These are phyloP conservation scores for Fukomys damarensis DNA, from an alignment of 2,113 vertebrate genomes.

Conservation along the genomic window DNA sequence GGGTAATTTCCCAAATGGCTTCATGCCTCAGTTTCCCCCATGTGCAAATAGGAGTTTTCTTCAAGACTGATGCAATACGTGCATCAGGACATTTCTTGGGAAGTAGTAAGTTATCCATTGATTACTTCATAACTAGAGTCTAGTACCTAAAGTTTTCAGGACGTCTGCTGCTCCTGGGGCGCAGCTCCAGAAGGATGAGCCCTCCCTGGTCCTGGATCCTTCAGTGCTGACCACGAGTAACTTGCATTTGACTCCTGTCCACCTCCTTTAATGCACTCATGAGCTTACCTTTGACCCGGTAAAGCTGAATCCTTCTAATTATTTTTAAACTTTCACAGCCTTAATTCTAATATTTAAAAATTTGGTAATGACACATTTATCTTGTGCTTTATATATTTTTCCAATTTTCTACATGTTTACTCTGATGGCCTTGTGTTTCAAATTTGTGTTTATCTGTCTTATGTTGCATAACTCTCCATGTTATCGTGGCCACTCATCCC, in stretches of 20 bases:
- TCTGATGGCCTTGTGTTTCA: neutral
- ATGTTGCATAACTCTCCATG: neutral
- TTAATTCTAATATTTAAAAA: neutral
- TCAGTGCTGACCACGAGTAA: rapidly evolving
- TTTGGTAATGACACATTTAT: neutral
- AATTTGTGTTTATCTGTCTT: neutral
- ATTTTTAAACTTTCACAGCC: neutral
- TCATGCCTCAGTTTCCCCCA: too few species aligned
- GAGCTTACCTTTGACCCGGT: rapidly evolving
- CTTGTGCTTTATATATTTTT: neutral
- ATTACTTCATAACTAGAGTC: rapidly evolving
- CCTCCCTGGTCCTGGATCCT: rapidly evolving
- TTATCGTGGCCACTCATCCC: neutral
- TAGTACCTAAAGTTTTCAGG: rapidly evolving
- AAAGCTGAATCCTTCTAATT: rapidly evolving
- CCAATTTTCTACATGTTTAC: neutral
- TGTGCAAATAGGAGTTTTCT: rapidly evolving
- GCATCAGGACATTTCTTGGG: rapidly evolving
- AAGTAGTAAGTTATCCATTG: rapidly evolving
- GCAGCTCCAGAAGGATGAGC: rapidly evolving
- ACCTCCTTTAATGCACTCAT: rapidly evolving
- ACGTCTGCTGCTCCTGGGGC: neutral
- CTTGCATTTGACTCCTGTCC: rapidly evolving
- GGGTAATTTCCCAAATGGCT: neutral
- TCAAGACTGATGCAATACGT: neutral